Evolutionary conservation across 1,140 invertebrate species (phyloP).

Genomic region (Brachionus asplanchnoidis): DNA sequence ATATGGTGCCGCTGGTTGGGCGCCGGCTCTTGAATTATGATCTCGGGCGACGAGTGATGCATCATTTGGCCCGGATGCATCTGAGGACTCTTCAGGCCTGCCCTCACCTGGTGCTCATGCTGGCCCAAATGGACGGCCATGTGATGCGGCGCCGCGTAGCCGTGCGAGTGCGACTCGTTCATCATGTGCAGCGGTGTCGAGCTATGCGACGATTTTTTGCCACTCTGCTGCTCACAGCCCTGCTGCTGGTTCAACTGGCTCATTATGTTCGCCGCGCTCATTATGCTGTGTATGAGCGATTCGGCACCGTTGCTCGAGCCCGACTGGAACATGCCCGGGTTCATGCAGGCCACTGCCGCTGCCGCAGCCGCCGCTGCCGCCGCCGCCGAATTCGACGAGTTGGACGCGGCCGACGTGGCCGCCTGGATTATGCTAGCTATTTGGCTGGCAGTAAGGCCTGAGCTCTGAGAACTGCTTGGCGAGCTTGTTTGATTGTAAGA

Average conservation of each 20-base stretch:
- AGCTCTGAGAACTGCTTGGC: background rate
- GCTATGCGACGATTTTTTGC: background rate
- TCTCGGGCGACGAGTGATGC: background rate
- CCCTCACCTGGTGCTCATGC: background rate
- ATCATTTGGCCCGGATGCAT: slow-evolving; percentile 13
- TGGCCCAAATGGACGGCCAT: background rate
- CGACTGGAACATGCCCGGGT: background rate
- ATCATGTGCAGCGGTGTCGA: background rate
- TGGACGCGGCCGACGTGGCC: background rate
- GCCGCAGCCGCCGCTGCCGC: background rate
- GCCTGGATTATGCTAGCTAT: slow-evolving; percentile 16
- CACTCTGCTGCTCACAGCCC: background rate
- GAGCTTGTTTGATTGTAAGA: background rate
- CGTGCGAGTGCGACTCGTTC: background rate
- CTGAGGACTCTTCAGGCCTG: background rate
- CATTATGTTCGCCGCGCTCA: background rate
- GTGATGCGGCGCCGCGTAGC: background rate
- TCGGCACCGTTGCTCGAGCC: background rate
- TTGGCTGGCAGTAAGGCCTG: background rate
- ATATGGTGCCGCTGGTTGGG: background rate
- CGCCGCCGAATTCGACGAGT: background rate
- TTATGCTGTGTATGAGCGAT: background rate
- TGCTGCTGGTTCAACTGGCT: background rate
- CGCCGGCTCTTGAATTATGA: background rate
- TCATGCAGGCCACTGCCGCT: background rate